These are phyloP conservation scores for Tachysurus fulvidraco DNA, from an alignment of 2,113 vertebrate species.

Conservation along the genomic window DNA sequence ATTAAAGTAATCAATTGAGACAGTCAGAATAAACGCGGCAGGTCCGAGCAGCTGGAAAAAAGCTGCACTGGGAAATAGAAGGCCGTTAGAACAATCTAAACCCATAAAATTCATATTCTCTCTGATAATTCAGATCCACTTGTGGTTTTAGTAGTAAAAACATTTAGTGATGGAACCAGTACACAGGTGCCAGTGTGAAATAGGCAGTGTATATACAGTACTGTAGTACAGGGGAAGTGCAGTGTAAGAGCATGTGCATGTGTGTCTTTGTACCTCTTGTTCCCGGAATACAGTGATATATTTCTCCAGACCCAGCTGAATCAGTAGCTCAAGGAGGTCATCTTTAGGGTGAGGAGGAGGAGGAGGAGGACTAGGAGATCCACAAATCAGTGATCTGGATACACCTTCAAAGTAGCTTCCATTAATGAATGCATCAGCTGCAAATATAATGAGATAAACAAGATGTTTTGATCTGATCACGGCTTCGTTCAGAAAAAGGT, in stretches of 20 bases:
- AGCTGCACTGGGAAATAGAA: not conserved
- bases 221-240: not conserved
- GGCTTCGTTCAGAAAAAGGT: not conserved
- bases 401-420: constrained; percentile 66
- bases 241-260: not conserved
- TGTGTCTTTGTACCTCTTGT: constrained; percentile 70
- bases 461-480: not conserved
- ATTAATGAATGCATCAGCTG: constrained; percentile 65
- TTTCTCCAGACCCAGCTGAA: constrained; percentile 75
- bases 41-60: not conserved
- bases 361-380: constrained; percentile 63
- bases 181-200: not conserved
- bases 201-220: not conserved
- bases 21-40: not conserved
- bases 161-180: not conserved
- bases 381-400: constrained; percentile 64
- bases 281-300: constrained; percentile 76
- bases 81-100: not conserved
- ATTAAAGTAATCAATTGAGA: not conserved
- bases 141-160: not conserved
- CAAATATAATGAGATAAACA: constrained; percentile 17
- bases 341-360: constrained; percentile 58
- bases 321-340: constrained; percentile 72
- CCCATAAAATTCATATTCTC: not conserved
- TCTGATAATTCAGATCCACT: not conserved